Evolutionary conservation across 2,888 invertebrate species (phyloP), one percentile per base, ranked within the genome.

Genomic region (Chaetoderma sp.): DNA sequence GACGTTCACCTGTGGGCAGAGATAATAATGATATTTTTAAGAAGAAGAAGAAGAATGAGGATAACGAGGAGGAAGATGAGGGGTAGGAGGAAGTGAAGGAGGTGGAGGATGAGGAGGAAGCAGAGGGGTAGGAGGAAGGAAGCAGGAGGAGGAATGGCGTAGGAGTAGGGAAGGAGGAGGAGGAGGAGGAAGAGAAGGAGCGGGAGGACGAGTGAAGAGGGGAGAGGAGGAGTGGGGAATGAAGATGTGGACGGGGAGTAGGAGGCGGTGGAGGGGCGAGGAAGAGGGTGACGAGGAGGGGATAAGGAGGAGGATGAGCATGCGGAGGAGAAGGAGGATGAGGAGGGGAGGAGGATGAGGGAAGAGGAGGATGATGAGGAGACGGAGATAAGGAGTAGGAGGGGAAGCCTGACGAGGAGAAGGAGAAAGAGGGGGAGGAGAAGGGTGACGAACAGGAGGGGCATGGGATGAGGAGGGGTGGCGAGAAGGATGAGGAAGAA

Each of bases 1-100:
- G 85, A 55, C 81, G 80, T 57, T 85, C 85, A 25, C 85, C 85
- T 85, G n/a, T n/a, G n/a, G n/a, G n/a, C n/a, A n/a, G n/a, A n/a
- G n/a, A n/a, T n/a, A n/a, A n/a, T n/a, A n/a, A n/a, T n/a, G n/a
- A n/a, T n/a, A n/a, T n/a, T n/a, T n/a, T n/a, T n/a, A 4, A 4
- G n/a, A n/a, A n/a, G n/a, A n/a, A n/a, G n/a, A n/a, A n/a, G n/a
- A n/a, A n/a, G n/a, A n/a, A n/a, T n/a, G n/a, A n/a, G n/a, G n/a
- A n/a, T n/a, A n/a, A n/a, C n/a, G n/a, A n/a, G n/a, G n/a, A n/a
- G n/a, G n/a, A 42, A 2, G 5, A 42, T 4, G 5, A 42, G 5
- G 5, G 21, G 5, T 4, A 42, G 5, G 5, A 42, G 21, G 42
- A 42, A 42, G 42, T 18, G 21, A 21, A 42, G 21, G 42, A 42